Conservation (phyloP, 1,140 invertebrate species). For the Thalassaphorura encarpata region DNA sequence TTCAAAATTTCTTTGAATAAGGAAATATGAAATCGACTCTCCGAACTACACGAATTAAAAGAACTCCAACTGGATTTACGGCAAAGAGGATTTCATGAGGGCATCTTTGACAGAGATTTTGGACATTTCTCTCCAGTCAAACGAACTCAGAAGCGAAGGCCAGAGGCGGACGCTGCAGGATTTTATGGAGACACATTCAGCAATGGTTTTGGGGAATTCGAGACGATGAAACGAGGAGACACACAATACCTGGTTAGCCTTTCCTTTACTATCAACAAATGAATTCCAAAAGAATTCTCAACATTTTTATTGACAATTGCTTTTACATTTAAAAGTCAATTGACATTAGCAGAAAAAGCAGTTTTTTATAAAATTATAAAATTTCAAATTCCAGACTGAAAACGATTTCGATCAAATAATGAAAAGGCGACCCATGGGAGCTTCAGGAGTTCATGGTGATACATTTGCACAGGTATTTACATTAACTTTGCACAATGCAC, state of each 20-base stretch:
- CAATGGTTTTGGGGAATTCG: conserved; percentile 39
- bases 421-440: conserved; percentile 22
- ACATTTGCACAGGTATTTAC: conserved; percentile 35
- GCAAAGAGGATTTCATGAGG: conserved; percentile 43
- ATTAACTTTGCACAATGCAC: too few species aligned
- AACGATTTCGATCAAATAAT: neutral
- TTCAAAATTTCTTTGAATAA: too few species aligned
- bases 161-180: conserved; percentile 32
- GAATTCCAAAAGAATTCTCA: too few species aligned
- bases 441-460: conserved; percentile 37
- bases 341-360: conserved; percentile 10
- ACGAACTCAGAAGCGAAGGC: conserved; percentile 23
- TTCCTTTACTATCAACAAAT: too few species aligned
- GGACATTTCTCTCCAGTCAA: conserved; percentile 33
- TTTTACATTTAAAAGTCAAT: too few species aligned
- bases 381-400: neutral
- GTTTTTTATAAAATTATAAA: conserved; percentile 11
- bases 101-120: conserved; percentile 39
- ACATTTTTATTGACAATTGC: too few species aligned
- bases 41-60: conserved; percentile 21
- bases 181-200: conserved; percentile 39
- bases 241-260: too few species aligned
- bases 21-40: conserved; percentile 2
- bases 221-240: conserved; percentile 36
- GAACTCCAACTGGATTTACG: conserved; percentile 30